phyloP scores from a whole-genome alignment of 23 tunicate species.

The Trididemnum nubilum region DNA sequence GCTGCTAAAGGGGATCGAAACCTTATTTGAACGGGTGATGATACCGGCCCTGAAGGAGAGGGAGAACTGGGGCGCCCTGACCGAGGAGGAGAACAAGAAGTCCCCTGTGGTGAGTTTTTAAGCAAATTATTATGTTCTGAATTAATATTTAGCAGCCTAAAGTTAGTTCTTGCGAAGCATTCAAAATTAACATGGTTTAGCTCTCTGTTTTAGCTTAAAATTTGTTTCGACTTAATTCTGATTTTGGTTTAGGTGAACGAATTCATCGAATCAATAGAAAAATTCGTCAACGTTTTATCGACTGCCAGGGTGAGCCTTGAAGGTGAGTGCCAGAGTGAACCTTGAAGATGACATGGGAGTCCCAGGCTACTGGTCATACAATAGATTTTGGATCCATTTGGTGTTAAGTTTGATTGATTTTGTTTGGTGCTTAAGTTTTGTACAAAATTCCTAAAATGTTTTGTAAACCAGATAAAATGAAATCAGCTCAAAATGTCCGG shows the following conservation, averaged over 20 bases:
- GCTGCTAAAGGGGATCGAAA: slow-evolving; percentile 63
- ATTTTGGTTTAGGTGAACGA: slow-evolving; percentile 49
- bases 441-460: too few species aligned
- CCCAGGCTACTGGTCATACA: background rate
- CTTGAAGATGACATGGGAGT: background rate
- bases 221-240: background rate
- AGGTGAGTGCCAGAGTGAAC: slow-evolving; percentile 51
- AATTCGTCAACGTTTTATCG: slow-evolving; percentile 58
- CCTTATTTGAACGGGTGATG: slow-evolving; percentile 55
- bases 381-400: background rate
- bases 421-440: too few species aligned
- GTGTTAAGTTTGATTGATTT: background rate
- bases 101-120: slow-evolving; percentile 56
- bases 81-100: slow-evolving; percentile 53
- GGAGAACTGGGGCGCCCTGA: slow-evolving; percentile 74
- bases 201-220: too few species aligned
- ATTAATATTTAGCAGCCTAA: too few species aligned
- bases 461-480: too few species aligned
- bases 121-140: background rate
- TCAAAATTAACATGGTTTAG: background rate
- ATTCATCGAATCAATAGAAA: slow-evolving; percentile 65
- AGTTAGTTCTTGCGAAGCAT: too few species aligned
- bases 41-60: slow-evolving; percentile 66
- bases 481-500: too few species aligned
- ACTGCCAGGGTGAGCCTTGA: slow-evolving; percentile 67